A percentile compares a stretch with the other conserved stretches of the same genome.
Conservation (phyloP, 2,113 vertebrate species). For the Oriolus oriolus region DNA sequence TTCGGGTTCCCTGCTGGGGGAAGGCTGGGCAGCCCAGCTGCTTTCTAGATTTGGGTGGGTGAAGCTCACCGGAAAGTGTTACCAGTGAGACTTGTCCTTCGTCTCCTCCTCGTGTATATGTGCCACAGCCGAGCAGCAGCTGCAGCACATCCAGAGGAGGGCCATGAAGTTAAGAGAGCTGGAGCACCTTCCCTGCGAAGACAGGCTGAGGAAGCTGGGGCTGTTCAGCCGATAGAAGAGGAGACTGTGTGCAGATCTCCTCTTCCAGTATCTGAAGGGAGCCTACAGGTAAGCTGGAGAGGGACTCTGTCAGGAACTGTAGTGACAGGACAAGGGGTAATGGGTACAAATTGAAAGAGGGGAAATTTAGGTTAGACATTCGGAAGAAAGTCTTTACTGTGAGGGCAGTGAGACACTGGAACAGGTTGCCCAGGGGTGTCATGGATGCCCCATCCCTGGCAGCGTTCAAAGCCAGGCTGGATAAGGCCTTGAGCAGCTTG, state of each 20-base stretch:
- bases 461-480: neutral
- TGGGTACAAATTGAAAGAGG: neutral
- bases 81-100: no score
- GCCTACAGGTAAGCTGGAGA: neutral
- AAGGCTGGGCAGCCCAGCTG: accelerated
- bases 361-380: neutral
- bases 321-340: no score
- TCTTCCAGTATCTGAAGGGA: neutral
- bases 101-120: accelerated
- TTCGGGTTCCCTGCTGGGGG: no score
- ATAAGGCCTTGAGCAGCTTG: neutral
- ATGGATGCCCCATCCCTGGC: neutral
- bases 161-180: accelerated
- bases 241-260: neutral
- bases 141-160: neutral
- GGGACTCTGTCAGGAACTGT: neutral
- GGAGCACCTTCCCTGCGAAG: accelerated
- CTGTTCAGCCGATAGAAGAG: neutral
- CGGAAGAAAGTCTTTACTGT: neutral
- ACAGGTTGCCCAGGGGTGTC: accelerated
- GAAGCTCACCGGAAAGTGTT: accelerated
- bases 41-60: accelerated
- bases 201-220: no score
- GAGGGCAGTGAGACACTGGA: accelerated
- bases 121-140: neutral